Evolutionary conservation across 2,113 vertebrate species (phyloP), one percentile per base, ranked within the genome.

Genomic region (Bufo gargarizans): DNA sequence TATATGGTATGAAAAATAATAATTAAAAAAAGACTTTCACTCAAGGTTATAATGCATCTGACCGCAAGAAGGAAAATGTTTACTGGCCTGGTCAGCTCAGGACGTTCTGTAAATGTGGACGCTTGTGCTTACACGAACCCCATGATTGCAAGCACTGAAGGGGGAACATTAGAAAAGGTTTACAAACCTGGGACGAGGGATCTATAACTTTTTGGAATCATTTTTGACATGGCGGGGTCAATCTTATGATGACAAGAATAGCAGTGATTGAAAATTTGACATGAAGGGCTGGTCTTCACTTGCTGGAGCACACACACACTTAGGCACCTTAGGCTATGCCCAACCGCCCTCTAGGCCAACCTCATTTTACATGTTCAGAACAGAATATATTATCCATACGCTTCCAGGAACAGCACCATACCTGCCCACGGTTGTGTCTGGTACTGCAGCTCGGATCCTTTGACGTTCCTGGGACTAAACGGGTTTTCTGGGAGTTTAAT

Each of bases 1-100:
- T 82, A 83, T 82, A 76, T 77, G 83, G 81, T 80, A 45, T 63
- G 3, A 87, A 65, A 50, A 63, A 77, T 22, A 78, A 78, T 55
- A 56, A 78, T 56, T 22, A 33, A 80, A 80, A 33, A 58, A 79
- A 55, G 56, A 81, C 55, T 65, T 50, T 53, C 45, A 53, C 50
- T 47, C 22, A 63, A 84, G 45, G 79, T n/a, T 82, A 79, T 33
- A 14, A 19, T 22, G 22, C 33, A 63, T 50, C 65, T 47, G 6
- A n/a, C 47, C 43, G 20, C 6, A 71, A 69, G 63, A 84, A 22
- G 47, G 49, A 69, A 55, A 69, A 22, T 71, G 61, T 53, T 50
- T 83, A 50, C 43, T 22, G 14, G 53, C 53, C 78, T 11, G 58
- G 19, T 14, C 50, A 19, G 59, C 81, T 83, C 61, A 22, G 81